Evolutionary conservation across 1,140 invertebrate species (phyloP), one percentile per base, ranked within the genome.

Genomic region (Zaprionus lachaisei): DNA sequence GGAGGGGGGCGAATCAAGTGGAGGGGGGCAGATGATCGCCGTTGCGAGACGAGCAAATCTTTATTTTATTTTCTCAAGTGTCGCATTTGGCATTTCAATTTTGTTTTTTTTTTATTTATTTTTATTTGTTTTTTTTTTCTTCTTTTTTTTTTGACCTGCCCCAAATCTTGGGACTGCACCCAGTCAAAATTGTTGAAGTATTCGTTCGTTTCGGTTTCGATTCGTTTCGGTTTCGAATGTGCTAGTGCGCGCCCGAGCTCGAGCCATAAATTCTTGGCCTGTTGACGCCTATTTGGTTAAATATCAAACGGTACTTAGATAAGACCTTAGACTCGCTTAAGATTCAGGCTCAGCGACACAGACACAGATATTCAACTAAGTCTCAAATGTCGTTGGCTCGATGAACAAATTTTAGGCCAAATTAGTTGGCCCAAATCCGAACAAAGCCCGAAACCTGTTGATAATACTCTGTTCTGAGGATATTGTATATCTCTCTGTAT

Each of bases 241-340:
- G 41, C 37, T 38, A 38, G 37, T 38, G 14, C 37, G 37, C 14
- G 37, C 41, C 41, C 65, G 38, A 57, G 17, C 58, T 67, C 44
- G 17, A 58, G 65, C 65, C 38, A 67, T 67, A 67, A 67, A 67
- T 67, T 67, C 65, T 67, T 67, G 38, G 65, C 65, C 65, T 47
- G 65, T 67, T 41, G 55, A 67, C 65, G 65, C 65, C 65, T 67
- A 67, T 67, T 67, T 67, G 65, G 55, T 58, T 58, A 67, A 67
- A 67, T 67, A 67, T 67, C 65, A 67, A 67, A 67, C 41, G 65
- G 64, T 56, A 66, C 64, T 56, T 56, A 31, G 65, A 67, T 67
- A 67, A 67, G 41, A 49, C n/a, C 14, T 58, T 24, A 24, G 28
- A 38, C n/a, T 20, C 34, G 14, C 3, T 49, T 55, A 6, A 47